These are phyloP conservation scores for Hydropotes inermis DNA, from an alignment of 2,113 vertebrate species.

Conservation along the genomic window DNA sequence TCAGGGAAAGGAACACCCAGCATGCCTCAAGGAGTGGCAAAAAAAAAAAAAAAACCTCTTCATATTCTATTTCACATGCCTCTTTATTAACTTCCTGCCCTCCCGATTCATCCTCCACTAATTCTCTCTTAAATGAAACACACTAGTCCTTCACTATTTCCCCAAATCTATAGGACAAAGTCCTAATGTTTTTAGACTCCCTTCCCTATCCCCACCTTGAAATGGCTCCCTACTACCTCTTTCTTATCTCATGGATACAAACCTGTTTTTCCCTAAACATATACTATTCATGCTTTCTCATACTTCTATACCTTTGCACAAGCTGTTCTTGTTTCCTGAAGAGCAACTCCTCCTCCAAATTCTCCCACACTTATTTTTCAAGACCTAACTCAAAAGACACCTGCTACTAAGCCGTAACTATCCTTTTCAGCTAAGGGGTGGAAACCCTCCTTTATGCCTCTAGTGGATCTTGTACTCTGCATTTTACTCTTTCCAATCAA, in stretches of 20 bases:
- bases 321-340: background rate
- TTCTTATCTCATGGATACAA: background rate
- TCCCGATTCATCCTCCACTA: background rate
- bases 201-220: background rate
- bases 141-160: background rate
- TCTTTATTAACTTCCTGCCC: background rate
- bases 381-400: conserved; percentile 3
- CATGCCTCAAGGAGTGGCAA: background rate
- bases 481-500: background rate
- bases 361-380: background rate
- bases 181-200: background rate
- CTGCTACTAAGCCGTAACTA: background rate
- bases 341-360: background rate
- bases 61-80: background rate
- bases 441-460: background rate
- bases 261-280: background rate
- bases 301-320: background rate
- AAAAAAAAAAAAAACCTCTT: background rate
- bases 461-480: background rate
- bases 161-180: background rate
- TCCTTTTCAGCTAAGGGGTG: background rate
- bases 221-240: background rate
- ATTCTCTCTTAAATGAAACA: background rate
- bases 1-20: background rate
- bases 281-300: background rate